Conservation (phyloP, 2,797 vertebrate genomes). For the Poecilia wingei region DNA sequence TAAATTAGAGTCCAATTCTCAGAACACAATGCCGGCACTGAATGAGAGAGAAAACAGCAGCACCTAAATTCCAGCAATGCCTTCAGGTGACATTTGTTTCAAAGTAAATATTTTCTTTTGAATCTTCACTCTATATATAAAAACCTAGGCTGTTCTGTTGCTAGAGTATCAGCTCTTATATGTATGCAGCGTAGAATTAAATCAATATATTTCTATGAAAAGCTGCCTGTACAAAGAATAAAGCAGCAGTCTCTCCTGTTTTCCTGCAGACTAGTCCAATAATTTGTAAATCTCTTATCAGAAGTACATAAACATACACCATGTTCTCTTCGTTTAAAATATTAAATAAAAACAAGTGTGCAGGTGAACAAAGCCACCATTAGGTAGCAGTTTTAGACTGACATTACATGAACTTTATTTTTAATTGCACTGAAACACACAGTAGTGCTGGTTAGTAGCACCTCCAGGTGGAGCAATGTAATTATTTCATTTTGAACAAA, state of each 20-base stretch:
- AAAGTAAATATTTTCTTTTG: background rate
- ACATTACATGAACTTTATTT: background rate
- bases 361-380: background rate
- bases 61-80: background rate
- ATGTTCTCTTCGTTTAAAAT: background rate
- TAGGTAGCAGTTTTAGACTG: background rate
- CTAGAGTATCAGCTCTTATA: background rate
- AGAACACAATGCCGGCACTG: background rate
- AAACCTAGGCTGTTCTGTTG: background rate
- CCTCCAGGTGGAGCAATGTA: background rate
- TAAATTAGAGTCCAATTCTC: background rate
- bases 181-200: no score
- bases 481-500: background rate
- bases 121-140: background rate
- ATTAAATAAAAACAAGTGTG: background rate
- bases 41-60: background rate
- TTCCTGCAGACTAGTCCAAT: conserved; percentile 4
- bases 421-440: background rate
- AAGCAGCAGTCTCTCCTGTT: background rate
- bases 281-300: background rate
- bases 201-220: background rate
- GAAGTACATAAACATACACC: background rate
- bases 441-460: background rate
- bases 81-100: background rate
- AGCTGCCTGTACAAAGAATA: background rate